Conservation (phyloP, 2,797 vertebrate species). For the Lutjanus campechanus region DNA sequence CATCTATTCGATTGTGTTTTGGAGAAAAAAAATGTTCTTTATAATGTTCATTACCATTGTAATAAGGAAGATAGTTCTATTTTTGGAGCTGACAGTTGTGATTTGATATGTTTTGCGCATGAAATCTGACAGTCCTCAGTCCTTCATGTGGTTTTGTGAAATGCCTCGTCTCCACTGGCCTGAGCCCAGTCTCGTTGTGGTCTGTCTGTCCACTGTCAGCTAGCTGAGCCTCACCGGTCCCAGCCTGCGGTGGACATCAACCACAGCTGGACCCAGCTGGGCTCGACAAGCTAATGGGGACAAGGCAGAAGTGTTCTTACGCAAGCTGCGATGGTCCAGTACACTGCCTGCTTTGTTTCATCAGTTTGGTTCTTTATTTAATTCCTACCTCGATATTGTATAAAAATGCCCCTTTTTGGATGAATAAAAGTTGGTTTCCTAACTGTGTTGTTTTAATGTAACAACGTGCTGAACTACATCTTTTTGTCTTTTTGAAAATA, state of each 20-base stretch:
- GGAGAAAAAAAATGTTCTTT: conserved; percentile 34
- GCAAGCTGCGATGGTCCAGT: conserved; percentile 45
- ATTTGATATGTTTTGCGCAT: conserved; percentile 39
- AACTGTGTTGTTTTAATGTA: conserved; percentile 22
- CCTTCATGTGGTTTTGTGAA: conserved; percentile 32
- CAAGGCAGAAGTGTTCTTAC: conserved; percentile 50
- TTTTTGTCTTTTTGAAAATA: not conserved
- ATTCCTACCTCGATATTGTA: conserved; percentile 65
- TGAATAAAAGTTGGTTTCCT: conserved; percentile 74
- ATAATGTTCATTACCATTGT: conserved; percentile 55
- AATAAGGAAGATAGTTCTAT: conserved; percentile 62
- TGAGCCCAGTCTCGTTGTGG: conserved; percentile 6
- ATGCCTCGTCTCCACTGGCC: conserved; percentile 28
- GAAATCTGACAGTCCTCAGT: conserved; percentile 32
- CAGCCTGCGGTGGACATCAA: conserved; percentile 8
- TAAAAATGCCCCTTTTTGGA: conserved; percentile 57
- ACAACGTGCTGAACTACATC: not conserved
- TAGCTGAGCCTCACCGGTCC: not conserved
- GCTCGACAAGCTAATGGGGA: conserved; percentile 22
- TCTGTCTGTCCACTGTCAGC: not conserved
- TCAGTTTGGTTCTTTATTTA: conserved; percentile 64
- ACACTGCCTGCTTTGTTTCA: conserved; percentile 69
- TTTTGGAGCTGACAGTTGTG: conserved; percentile 65
- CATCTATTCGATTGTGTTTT: conserved; percentile 44
- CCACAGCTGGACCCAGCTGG: conserved; percentile 22